Conservation (phyloP, 2,113 vertebrate species). For the Alces alces region DNA sequence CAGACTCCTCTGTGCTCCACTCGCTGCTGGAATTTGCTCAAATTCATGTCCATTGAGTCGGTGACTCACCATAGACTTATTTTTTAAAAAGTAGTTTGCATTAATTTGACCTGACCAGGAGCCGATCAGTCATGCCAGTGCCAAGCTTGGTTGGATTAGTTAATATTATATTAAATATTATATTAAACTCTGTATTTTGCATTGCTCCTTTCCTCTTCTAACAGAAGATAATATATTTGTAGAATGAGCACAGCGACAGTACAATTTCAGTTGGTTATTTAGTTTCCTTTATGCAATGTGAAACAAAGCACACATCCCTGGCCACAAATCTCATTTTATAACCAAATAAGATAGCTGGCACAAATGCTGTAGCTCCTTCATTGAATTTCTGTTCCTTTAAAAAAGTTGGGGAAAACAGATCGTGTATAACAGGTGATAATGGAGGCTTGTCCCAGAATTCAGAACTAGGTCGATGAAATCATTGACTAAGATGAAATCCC, state of each 20-base stretch:
- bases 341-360: neutral
- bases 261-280: neutral
- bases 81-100: neutral
- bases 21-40: neutral
- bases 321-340: conserved; percentile 1
- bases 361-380: neutral
- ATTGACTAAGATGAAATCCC: neutral
- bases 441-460: neutral
- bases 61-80: neutral
- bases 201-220: neutral
- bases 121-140: no score
- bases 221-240: neutral
- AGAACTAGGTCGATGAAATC: neutral
- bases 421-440: neutral
- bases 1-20: neutral
- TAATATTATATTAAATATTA: neutral
- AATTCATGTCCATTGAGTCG: neutral
- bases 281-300: neutral
- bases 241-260: neutral
- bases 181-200: neutral
- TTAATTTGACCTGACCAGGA: neutral
- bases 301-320: neutral
- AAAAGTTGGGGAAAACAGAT: neutral
- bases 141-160: neutral
- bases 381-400: neutral